These are phyloP conservation scores for Bactericera cockerelli DNA, from an alignment of 1,140 invertebrate genomes.

Conservation along the genomic window DNA sequence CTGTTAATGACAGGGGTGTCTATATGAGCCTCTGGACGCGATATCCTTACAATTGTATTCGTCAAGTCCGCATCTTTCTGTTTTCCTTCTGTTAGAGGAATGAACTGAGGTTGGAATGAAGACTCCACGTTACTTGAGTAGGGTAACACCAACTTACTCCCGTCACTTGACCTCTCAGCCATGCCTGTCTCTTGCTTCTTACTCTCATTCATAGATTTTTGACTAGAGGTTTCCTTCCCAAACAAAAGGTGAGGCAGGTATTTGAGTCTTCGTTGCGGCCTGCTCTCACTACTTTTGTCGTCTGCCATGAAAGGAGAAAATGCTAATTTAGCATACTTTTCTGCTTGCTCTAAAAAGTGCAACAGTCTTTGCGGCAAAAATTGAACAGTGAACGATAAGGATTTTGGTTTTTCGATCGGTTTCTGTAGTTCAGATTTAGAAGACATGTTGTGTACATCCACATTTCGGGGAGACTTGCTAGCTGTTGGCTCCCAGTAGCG, in stretches of 20 bases:
- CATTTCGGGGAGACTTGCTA: neutral
- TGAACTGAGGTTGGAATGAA: constrained; percentile 4
- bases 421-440: neutral
- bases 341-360: constrained; percentile 59
- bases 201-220: neutral
- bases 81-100: neutral
- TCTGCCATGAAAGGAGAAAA: constrained; percentile 22
- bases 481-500: constrained; percentile 17
- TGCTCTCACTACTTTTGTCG: constrained; percentile 1
- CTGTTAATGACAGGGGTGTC: neutral
- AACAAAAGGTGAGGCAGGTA: constrained; percentile 14
- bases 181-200: neutral
- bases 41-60: neutral
- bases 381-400: constrained; percentile 42
- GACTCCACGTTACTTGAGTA: neutral
- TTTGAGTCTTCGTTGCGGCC: constrained; percentile 14
- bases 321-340: constrained; percentile 44
- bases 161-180: neutral
- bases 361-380: constrained; percentile 57
- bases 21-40: neutral
- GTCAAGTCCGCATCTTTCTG: neutral
- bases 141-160: neutral
- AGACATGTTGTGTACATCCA: neutral
- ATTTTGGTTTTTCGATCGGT: neutral
- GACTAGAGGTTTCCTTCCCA: constrained; percentile 4